Evolutionary conservation across 1,140 invertebrate genomes (phyloP).

Genomic region (Scylla paramamosain): DNA sequence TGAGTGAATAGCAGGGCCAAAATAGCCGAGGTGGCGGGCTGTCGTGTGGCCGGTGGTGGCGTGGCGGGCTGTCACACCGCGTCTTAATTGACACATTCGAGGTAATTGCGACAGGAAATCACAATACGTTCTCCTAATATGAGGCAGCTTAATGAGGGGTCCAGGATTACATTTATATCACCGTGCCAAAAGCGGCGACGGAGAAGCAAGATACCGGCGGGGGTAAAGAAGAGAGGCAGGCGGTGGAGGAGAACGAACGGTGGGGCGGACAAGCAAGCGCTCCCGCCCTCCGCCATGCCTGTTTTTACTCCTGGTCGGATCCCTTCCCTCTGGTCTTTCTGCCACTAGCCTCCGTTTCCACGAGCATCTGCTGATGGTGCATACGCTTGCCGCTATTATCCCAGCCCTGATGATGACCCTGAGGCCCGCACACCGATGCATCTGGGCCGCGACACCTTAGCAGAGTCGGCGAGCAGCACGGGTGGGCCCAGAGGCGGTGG

Average conservation of each 20-base stretch:
- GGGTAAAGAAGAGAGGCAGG: neutral
- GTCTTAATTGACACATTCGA: slow-evolving; percentile 44
- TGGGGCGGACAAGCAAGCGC: slow-evolving; percentile 41
- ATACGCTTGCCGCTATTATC: neutral
- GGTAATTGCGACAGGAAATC: slow-evolving; percentile 46
- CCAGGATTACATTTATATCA: slow-evolving; percentile 14
- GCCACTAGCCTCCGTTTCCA: neutral
- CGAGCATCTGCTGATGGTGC: neutral
- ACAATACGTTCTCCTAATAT: slow-evolving; percentile 29
- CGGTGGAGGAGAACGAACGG: neutral
- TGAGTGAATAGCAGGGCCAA: neutral
- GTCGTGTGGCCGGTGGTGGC: neutral
- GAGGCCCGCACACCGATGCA: neutral
- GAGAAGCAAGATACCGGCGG: neutral
- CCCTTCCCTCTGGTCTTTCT: neutral
- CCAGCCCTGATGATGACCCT: neutral
- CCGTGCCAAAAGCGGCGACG: neutral
- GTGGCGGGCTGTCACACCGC: neutral
- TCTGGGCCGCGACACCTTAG: neutral
- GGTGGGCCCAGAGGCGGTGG: neutral
- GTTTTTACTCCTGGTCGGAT: slow-evolving; percentile 36
- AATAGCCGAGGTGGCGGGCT: neutral
- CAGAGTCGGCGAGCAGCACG: neutral
- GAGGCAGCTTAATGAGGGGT: neutral
- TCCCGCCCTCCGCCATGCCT: neutral